These are phyloP conservation scores for Phrynocephalus versicolor DNA, from an alignment of 2,113 vertebrate genomes.

Conservation along the genomic window DNA sequence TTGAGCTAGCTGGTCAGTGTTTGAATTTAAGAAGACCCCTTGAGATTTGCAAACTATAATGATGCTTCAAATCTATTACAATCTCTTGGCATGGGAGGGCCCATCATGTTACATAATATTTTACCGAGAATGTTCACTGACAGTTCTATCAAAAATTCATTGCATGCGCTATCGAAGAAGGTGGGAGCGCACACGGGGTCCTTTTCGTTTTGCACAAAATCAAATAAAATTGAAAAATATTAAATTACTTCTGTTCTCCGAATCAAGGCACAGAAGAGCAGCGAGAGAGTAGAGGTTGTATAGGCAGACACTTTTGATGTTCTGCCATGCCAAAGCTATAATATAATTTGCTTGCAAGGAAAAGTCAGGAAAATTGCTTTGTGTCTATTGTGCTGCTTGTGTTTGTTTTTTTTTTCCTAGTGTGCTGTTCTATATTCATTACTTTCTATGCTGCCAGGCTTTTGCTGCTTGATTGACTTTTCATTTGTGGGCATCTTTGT, in stretches of 20 bases:
- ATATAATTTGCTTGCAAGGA: constrained; percentile 47
- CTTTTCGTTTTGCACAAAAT: constrained; percentile 51
- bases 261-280: constrained; percentile 43
- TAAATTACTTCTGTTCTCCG: constrained; percentile 47
- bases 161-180: constrained; percentile 24
- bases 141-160: constrained; percentile 43
- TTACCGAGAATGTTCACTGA: constrained; percentile 13
- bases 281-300: constrained; percentile 22
- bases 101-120: constrained; percentile 28
- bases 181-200: constrained; percentile 45
- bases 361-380: constrained; percentile 29
- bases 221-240: constrained; percentile 63
- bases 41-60: not conserved
- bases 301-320: constrained; percentile 42
- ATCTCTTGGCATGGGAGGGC: not conserved
- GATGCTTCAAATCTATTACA: not conserved
- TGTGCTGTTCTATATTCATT: constrained; percentile 32
- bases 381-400: constrained; percentile 36
- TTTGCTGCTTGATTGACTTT: constrained; percentile 8
- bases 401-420: not conserved
- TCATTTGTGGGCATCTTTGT: constrained; percentile 19
- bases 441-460: constrained; percentile 12
- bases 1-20: not conserved
- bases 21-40: not conserved
- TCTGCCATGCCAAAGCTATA: constrained; percentile 30